Evolutionary conservation across 1,140 invertebrate genomes (phyloP), one percentile per base, ranked within the genome.

Genomic region (Hestina assimilis): DNA sequence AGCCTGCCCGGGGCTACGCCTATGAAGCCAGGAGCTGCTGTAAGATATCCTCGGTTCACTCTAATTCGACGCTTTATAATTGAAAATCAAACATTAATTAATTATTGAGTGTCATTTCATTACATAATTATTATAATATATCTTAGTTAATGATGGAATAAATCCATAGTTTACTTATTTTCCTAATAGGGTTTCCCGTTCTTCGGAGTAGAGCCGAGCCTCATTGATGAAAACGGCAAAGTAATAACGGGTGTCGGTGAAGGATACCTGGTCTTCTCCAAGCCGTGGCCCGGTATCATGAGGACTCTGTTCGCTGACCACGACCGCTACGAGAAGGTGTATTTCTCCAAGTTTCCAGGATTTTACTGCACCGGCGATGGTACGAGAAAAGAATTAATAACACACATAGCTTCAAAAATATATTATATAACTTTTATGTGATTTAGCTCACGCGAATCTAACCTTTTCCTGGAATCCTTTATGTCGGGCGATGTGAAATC

Each of bases 351-450:
- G 86, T 99, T 99, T 83, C 94, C 95, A 0, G 98, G 98, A 31
- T 99, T 94, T 89, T 99, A 99, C 80, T 97, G 95, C 77, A 99
- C 98, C 41, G 98, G 98, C 53, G 98, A 99, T 90, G 98, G 98
- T 97, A 89, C 87, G 90, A 88, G 14, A n/a, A n/a, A n/a, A n/a
- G n/a, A n/a, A n/a, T n/a, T n/a, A n/a, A n/a, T n/a, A n/a, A n/a
- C n/a, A n/a, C n/a, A n/a, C n/a, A n/a, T n/a, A n/a, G n/a, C n/a
- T n/a, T n/a, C n/a, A n/a, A n/a, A n/a, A n/a, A n/a, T n/a, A n/a
- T n/a, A n/a, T n/a, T n/a, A n/a, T n/a, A n/a, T n/a, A n/a, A n/a
- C n/a, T n/a, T n/a, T n/a, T n/a, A n/a, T n/a, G n/a, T n/a, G n/a
- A n/a, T n/a, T n/a, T n/a, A n/a, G n/a, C n/a, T n/a, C n/a, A n/a